A percentile compares a stretch with the other conserved stretches of the same genome.
These are phyloP conservation scores for Rhinopomastus cyanomelas DNA, from an alignment of 2,113 vertebrate species.

Conservation along the genomic window DNA sequence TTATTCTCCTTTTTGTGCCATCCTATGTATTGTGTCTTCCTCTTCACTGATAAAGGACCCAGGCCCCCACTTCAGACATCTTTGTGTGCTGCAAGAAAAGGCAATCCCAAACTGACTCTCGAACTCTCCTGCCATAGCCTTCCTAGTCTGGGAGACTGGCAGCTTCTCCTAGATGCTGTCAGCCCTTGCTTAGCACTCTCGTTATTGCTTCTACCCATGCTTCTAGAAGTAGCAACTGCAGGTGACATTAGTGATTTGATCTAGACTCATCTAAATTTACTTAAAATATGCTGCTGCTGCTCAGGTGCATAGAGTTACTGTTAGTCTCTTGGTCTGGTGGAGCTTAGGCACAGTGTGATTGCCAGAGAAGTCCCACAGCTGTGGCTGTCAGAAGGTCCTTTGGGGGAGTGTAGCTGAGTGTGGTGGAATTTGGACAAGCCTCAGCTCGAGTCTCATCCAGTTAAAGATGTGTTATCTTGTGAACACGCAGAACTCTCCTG, in stretches of 20 bases:
- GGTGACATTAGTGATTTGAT: not conserved
- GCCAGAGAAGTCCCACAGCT: not conserved
- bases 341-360: not conserved
- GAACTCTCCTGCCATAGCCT: not conserved
- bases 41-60: not conserved
- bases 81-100: not conserved
- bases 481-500: not conserved
- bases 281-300: not conserved
- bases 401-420: not conserved
- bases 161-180: not conserved
- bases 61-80: not conserved
- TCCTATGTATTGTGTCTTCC: not conserved
- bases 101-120: not conserved
- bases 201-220: not conserved
- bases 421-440: not conserved
- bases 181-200: not conserved
- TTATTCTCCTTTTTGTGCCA: not conserved
- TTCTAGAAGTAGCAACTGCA: not conserved
- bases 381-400: not conserved
- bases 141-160: not conserved
- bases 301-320: not conserved
- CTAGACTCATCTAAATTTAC: not conserved
- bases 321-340: not conserved
- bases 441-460: not conserved
- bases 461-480: not conserved